Base-by-base conservation (phyloP, 2,888 invertebrate species). In the Anthoptus insignis region DNA sequence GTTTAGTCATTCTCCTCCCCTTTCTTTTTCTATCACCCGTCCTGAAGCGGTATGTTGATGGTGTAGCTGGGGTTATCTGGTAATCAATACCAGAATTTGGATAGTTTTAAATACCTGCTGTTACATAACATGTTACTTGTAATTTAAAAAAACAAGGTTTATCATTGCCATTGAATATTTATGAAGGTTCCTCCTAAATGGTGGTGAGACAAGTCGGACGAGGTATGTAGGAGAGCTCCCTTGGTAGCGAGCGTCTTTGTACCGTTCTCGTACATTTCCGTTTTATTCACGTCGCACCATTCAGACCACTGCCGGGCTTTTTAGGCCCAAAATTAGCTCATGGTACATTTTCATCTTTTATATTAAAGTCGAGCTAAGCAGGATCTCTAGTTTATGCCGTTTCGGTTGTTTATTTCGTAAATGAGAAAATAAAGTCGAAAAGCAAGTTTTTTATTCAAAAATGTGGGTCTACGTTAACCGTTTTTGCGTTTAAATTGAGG, bases 201-300 rank as follows among this genome's bases (percentile, higher is more conserved):
- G 39, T 24, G 29, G 50, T 57, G 29, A 24, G 63, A 32, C 63
- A 50, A 56, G 67, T 63, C 65, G 60, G 37, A 37, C 39, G 56
- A 58, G 63, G 60, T 61, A 67, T 66, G 58, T 70, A 65, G 67
- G 67, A 67, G 67, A 60, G 47, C 47, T 70, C 67, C 69, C 70
- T 64, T 59, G 66, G 70, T 67, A 66, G 59, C 47, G 57, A 66
- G 59, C 47, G 57, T 64, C 60, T 67, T 64, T 65, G 53, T 52
- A 61, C 50, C 60, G 39, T 66, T 56, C 67, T 64, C 66, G 66
- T 66, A 67, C 64, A 52, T 34, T 53, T 59, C 58, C 50, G 64
- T 61, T 59, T 49, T 64, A 64, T 70, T 70, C 67, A 70, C 37
- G 52, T 60, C 59, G 64, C 50, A 57, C 64, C 60, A 67, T 70